phyloP scores from a whole-genome alignment of 35 echinoderm and acorn worm species.

The Hemicentrotus pulcherrimus region DNA sequence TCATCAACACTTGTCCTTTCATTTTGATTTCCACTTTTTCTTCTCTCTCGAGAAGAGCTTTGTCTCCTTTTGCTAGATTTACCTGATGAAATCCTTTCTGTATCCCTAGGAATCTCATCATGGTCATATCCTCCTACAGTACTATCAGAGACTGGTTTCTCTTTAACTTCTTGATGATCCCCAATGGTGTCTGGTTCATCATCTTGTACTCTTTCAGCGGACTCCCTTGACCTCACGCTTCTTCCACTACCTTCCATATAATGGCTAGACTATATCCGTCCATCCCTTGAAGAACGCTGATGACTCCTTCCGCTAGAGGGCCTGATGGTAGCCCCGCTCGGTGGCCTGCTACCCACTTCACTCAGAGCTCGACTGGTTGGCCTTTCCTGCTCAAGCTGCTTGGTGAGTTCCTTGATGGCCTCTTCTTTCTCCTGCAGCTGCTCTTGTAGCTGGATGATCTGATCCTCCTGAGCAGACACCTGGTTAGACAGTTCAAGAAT shows the following conservation, averaged over 20 bases:
- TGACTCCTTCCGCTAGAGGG: not conserved
- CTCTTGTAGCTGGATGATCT: slow-evolving; percentile 57
- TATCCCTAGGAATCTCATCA: not conserved
- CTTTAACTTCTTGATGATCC: not conserved
- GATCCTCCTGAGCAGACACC: slow-evolving; percentile 56
- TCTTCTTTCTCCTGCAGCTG: slow-evolving; percentile 46
- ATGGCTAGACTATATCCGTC: not conserved
- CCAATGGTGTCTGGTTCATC: not conserved
- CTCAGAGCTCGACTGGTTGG: slow-evolving; percentile 48
- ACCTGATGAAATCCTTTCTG: not conserved
- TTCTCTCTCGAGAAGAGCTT: slow-evolving; percentile 37
- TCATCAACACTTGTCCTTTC: not conserved
- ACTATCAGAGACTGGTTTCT: not conserved
- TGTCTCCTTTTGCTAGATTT: not conserved
- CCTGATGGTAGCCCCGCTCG: not conserved
- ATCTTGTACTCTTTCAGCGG: not conserved
- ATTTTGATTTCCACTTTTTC: slow-evolving; percentile 23
- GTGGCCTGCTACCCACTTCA: slow-evolving; percentile 20
- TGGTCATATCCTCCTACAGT: not conserved
- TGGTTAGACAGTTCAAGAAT: slow-evolving; percentile 69
- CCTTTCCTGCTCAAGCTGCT: not conserved
- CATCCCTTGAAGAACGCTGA: not conserved
- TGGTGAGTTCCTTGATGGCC: slow-evolving; percentile 30
- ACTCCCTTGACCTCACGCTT: not conserved
- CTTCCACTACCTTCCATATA: not conserved